Base-by-base conservation (phyloP, 30 jellyfish, hydroid and myxozoan species). In the Turritopsis dohrnii region DNA sequence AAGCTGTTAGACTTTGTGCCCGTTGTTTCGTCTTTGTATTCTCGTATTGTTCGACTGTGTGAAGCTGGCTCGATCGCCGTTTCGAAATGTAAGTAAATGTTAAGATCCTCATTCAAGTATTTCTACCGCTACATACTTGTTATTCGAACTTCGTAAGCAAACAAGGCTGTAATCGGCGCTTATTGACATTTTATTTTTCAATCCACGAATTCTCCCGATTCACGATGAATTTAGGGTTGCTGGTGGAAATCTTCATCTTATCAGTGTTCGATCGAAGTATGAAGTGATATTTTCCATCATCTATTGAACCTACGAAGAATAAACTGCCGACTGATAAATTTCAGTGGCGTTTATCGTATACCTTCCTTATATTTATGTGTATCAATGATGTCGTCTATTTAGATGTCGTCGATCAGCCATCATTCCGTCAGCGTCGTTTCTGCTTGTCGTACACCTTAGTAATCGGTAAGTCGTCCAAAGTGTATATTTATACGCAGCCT, bases 31-130 rank as follows among this genome's bases (percentile, higher is more conserved):
- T 21, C 83, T 27, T 83, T 81, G 28, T n/a, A 30, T 29, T 69
- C 90, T 74, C 30, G 97, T 65, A 86, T 90, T 21, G 79, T 80
- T 54, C 89, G 96, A 5, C 19, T 86, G 54, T 23, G 84, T 74
- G 97, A 90, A 90, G 71, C 85, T 16, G 97, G 97, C 8, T 72
- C 88, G 1, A 60, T 83, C 52, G 85, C 90, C 28, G 92, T 91
- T 18, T 82, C 97, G 9, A 84, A 90, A 83, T 90, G 97, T 90
- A 79, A 90, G 73, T 60, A 60, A 60, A 60, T n/a, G n/a, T n/a
- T n/a, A n/a, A n/a, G n/a, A n/a, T n/a, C n/a, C n/a, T n/a, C n/a
- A n/a, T n/a, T n/a, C n/a, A n/a, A n/a, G n/a, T n/a, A n/a, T n/a
- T n/a, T n/a, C n/a, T n/a, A n/a, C n/a, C n/a, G n/a, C n/a, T n/a